Evolutionary conservation across 2,797 vertebrate species (phyloP).

Genomic region (Malacoctenus gilli): DNA sequence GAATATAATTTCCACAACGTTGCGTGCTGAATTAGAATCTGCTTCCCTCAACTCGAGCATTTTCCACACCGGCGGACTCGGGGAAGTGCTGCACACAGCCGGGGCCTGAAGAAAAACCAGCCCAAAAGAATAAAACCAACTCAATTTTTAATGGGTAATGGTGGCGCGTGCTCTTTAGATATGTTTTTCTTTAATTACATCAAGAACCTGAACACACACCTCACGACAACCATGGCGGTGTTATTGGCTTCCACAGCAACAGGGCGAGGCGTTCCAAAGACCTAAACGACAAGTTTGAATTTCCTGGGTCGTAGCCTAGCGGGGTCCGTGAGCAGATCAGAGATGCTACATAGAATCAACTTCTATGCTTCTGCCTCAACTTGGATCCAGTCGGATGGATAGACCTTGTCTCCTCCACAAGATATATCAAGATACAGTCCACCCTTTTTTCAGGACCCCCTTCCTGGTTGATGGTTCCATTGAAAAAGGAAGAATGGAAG

Average conservation of each 20-base stretch:
- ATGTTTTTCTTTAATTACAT: too few species aligned
- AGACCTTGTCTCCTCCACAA: too few species aligned
- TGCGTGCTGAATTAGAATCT: slow-evolving; percentile 55
- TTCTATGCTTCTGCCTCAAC: too few species aligned
- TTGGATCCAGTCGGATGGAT: too few species aligned
- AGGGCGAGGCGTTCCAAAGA: slow-evolving; percentile 9
- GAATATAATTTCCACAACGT: slow-evolving; percentile 59
- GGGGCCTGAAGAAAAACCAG: slow-evolving; percentile 22
- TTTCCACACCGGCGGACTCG: slow-evolving; percentile 44
- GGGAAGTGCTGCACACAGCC: slow-evolving; percentile 24
- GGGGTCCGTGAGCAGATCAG: too few species aligned
- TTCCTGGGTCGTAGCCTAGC: too few species aligned
- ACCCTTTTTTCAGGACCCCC: too few species aligned
- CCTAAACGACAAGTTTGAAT: too few species aligned
- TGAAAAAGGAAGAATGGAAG: too few species aligned
- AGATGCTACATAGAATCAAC: too few species aligned
- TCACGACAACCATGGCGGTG: slow-evolving; percentile 9
- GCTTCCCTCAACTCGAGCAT: slow-evolving; percentile 51
- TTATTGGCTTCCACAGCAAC: slow-evolving; percentile 13
- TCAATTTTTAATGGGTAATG: slow-evolving; percentile 44
- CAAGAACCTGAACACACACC: slow-evolving; percentile 25
- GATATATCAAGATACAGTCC: too few species aligned
- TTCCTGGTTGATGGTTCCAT: too few species aligned
- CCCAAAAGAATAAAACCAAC: slow-evolving; percentile 32
- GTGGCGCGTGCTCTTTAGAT: slow-evolving; percentile 36